phyloP scores from a whole-genome alignment of 2,888 invertebrate genomes.

The Scaptomyza caliginosa region DNA sequence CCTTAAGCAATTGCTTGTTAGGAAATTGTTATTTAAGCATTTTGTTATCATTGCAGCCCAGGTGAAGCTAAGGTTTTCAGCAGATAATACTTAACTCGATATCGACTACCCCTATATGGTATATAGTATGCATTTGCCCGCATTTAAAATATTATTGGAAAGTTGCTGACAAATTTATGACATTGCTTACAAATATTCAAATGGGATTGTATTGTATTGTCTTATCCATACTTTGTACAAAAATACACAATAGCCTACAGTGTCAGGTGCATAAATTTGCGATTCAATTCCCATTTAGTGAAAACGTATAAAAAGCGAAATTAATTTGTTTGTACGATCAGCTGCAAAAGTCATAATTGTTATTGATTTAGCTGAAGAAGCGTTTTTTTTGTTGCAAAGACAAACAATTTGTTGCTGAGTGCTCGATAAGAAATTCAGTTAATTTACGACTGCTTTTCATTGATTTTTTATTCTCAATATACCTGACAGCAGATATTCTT shows the following conservation, averaged over 20 bases:
- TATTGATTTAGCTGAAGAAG: slow-evolving; percentile 53
- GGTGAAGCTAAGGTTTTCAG: not conserved
- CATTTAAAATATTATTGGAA: slow-evolving; percentile 25
- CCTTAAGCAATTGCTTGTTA: slow-evolving; percentile 19
- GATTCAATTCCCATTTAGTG: slow-evolving; percentile 46
- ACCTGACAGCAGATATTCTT: not conserved
- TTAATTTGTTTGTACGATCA: slow-evolving; percentile 42
- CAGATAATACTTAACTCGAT: not conserved
- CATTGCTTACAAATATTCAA: slow-evolving; percentile 32
- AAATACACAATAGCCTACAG: slow-evolving; percentile 22
- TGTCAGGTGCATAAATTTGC: slow-evolving; percentile 51
- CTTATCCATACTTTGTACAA: slow-evolving; percentile 34
- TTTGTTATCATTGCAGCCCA: slow-evolving; percentile 14
- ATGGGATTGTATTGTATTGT: slow-evolving; percentile 42
- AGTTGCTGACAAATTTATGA: slow-evolving; percentile 41
- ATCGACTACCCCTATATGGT: not conserved
- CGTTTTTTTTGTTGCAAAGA: not conserved
- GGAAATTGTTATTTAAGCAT: slow-evolving; percentile 4
- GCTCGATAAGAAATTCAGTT: not conserved
- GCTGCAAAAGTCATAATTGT: slow-evolving; percentile 52
- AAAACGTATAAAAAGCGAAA: slow-evolving; percentile 33
- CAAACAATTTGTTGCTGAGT: slow-evolving; percentile 12
- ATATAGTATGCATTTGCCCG: not conserved
- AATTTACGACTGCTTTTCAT: slow-evolving; percentile 34
- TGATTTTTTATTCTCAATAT: not conserved